These are phyloP conservation scores for Heliconius ismenius DNA, from an alignment of 2,888 invertebrate genomes.

Conservation along the genomic window DNA sequence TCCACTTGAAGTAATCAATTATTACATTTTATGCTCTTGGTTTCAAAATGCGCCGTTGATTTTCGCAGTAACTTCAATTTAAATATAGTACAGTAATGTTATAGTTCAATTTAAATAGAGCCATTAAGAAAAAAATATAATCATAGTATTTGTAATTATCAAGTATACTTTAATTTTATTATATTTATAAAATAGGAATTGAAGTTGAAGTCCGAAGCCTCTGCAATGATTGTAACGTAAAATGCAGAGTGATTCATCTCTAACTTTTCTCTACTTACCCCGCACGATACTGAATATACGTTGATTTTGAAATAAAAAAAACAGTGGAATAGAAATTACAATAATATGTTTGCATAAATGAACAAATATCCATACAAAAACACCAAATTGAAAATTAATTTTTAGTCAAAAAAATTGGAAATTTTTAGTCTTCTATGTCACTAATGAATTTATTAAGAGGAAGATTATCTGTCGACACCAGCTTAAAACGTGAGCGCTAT, in stretches of 20 bases:
- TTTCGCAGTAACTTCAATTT: not conserved
- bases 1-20: too few relatives aligned
- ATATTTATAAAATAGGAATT: not conserved
- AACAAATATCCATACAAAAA: not conserved
- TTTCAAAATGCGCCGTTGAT: not conserved
- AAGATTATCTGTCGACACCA: slow-evolving; percentile 37
- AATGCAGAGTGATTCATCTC: not conserved
- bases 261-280: not conserved
- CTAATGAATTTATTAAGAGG: slow-evolving; percentile 38
- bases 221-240: not conserved
- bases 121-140: too few relatives aligned
- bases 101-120: too few relatives aligned
- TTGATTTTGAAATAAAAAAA: not conserved
- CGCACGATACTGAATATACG: too few relatives aligned
- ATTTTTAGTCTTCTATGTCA: slow-evolving; percentile 9
- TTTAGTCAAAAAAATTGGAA: too few relatives aligned
- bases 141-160: too few relatives aligned
- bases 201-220: too few relatives aligned
- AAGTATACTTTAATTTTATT: not conserved
- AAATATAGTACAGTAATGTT: too few relatives aligned
- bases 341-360: not conserved
- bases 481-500: slow-evolving; percentile 36
- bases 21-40: not conserved
- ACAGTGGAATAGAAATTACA: not conserved
- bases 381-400: not conserved